Evolutionary conservation across 2,888 invertebrate genomes (phyloP), one percentile per base, ranked within the genome.

Genomic region (Dolichopus griseipennis): DNA sequence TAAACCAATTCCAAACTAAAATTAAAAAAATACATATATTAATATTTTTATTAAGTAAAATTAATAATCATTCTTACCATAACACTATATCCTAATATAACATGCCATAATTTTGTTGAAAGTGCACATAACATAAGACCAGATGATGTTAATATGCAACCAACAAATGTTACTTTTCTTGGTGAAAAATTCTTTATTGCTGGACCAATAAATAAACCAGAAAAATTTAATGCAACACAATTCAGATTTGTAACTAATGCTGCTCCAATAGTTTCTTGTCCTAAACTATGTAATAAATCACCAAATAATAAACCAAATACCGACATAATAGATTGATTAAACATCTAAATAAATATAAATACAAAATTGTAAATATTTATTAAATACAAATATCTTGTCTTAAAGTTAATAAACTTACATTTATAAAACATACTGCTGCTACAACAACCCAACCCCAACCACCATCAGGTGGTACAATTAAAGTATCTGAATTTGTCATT

Each of bases 381-480:
- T 61, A 61, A n/a, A 61, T 9, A 18, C 64, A 10, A 64, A 18
- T n/a, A n/a, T n/a, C 12, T 7, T 34, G n/a, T n/a, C n/a, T n/a
- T n/a, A 21, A 34, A 15, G 9, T 18, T 2, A 34, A 1, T 20
- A 7, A 75, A 84, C 85, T 85, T 81, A 90, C 89, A 81, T 90
- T 90, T 70, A 85, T 84, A 15, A 88, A 71, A 64, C 88, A 88
- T 33, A 86, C 85, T 63, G 90, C 90, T 66, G 86, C 75, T 7
- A 90, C 83, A 2, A 90, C 85, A 79, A 89, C 83, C 90, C 90
- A 90, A 0, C 90, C 90, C 87, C 88, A 90, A 0, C 89, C 89
- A 61, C 90, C 90, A 76, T 90, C 88, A 0, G 90, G 90, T 18
- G 18, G 12, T 52, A 52, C 15, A 15, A n/a, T 3, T 6, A 52